phyloP scores from a whole-genome alignment of 2,797 vertebrate species.

The Tolypeutes matacus region DNA sequence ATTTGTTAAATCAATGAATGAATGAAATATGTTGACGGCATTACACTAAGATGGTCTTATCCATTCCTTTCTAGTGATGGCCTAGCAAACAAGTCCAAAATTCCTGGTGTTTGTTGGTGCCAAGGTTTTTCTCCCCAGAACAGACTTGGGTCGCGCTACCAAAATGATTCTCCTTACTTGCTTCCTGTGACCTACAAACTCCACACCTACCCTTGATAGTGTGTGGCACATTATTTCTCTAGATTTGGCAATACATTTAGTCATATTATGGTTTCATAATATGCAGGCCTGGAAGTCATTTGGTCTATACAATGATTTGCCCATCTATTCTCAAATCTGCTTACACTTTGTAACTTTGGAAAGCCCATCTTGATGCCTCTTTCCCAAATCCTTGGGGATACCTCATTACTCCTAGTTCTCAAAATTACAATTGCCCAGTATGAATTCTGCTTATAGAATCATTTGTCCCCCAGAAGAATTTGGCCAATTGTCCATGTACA shows the following conservation, averaged over 20 bases:
- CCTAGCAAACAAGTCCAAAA: background rate
- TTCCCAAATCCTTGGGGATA: background rate
- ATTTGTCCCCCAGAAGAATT: background rate
- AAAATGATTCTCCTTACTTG: background rate
- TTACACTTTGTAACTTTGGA: conserved; percentile 21
- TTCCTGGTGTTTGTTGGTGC: background rate
- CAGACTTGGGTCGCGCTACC: background rate
- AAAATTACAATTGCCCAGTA: background rate
- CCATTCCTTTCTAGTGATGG: background rate
- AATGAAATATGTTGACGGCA: background rate
- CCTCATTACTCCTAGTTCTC: background rate
- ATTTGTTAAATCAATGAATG: background rate
- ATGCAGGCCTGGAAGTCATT: background rate
- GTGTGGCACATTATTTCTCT: background rate
- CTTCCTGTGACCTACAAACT: background rate
- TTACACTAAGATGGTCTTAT: background rate
- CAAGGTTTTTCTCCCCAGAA: background rate
- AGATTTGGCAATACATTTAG: background rate
- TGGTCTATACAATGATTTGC: conserved; percentile 17
- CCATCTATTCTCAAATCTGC: background rate
- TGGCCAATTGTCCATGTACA: background rate
- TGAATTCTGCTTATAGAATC: background rate
- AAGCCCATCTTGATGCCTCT: background rate
- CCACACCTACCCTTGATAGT: background rate
- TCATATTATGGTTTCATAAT: background rate